Percentiles rank a stretch among this genome's conserved stretches.
Conservation (phyloP, 2,797 vertebrate species). For the Coranthus polyacanthus region DNA sequence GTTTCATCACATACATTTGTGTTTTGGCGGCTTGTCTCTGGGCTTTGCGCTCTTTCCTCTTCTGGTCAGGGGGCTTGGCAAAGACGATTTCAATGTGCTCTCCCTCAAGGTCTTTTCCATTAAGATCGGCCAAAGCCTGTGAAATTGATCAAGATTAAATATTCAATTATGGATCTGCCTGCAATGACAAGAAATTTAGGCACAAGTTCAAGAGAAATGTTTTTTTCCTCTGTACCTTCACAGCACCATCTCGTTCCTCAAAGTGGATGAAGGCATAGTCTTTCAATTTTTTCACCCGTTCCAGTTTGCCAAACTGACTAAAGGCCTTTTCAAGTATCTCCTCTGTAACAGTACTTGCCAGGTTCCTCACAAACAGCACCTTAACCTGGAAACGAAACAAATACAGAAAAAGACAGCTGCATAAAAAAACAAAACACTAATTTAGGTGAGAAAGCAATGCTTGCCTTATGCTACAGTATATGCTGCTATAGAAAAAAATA, state of each 20-base stretch:
- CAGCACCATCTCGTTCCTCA: constrained; percentile 96
- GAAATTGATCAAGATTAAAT: constrained; percentile 54
- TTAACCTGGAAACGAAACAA: constrained; percentile 88
- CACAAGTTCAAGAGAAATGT: not conserved
- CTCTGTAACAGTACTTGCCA: constrained; percentile 97
- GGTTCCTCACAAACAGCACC: constrained; percentile 97
- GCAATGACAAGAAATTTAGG: not conserved
- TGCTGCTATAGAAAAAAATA: too few species aligned
- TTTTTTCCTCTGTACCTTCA: constrained; percentile 88
- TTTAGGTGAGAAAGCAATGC: too few species aligned
- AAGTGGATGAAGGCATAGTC: constrained; percentile 99
- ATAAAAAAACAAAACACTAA: not conserved
- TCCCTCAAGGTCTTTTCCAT: constrained; percentile 98
- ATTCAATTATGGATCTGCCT: not conserved
- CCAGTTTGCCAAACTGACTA: constrained; percentile 96
- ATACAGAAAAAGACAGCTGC: not conserved
- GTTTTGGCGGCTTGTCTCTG: constrained; percentile 99
- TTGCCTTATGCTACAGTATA: too few species aligned
- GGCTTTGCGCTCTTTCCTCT: constrained; percentile 99
- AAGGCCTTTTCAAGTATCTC: constrained; percentile 98
- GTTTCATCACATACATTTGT: constrained; percentile 90
- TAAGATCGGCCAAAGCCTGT: constrained; percentile 98
- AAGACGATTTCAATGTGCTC: constrained; percentile 99
- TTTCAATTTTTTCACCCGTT: constrained; percentile 98
- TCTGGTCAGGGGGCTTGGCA: constrained; percentile 99